Conservation (phyloP, 35 echinoderm and acorn worm genomes). For the Patiria miniata region DNA sequence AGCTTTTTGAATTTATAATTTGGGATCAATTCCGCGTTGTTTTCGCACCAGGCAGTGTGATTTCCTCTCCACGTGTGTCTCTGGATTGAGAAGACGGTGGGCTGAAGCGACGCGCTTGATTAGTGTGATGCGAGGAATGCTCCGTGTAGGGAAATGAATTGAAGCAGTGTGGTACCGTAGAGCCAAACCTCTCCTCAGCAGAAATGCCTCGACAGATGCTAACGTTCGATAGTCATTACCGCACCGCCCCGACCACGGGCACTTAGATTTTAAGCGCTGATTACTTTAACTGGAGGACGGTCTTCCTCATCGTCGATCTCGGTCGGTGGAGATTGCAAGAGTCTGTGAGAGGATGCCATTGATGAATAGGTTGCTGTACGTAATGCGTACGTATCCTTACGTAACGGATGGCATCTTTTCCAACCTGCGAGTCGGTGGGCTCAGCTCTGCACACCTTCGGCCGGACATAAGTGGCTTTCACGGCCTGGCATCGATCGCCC, state of each 20-base stretch:
- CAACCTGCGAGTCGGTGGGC: neutral
- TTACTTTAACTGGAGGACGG: neutral
- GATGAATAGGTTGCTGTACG: neutral
- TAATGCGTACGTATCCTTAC: neutral
- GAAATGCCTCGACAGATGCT: conserved; percentile 7
- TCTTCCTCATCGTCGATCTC: neutral
- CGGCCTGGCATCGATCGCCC: conserved; percentile 20
- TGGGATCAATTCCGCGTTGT: neutral
- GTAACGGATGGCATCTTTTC: conserved; percentile 7
- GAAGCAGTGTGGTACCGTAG: neutral
- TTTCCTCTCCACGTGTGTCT: neutral
- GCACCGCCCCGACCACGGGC: neutral
- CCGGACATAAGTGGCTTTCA: conserved; percentile 10
- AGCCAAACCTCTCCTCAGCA: neutral
- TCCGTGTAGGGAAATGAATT: conserved; percentile 3
- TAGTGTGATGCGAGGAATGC: neutral
- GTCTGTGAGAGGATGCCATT: neutral
- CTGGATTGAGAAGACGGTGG: neutral
- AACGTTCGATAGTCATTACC: conserved; percentile 23
- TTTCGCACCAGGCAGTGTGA: neutral
- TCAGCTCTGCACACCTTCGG: neutral
- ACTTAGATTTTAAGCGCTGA: conserved; percentile 27
- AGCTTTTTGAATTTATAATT: neutral
- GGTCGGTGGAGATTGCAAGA: neutral
- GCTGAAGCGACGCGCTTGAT: neutral